Evolutionary conservation across 2,113 vertebrate species (phyloP).

Genomic region (Carassius carassius): DNA sequence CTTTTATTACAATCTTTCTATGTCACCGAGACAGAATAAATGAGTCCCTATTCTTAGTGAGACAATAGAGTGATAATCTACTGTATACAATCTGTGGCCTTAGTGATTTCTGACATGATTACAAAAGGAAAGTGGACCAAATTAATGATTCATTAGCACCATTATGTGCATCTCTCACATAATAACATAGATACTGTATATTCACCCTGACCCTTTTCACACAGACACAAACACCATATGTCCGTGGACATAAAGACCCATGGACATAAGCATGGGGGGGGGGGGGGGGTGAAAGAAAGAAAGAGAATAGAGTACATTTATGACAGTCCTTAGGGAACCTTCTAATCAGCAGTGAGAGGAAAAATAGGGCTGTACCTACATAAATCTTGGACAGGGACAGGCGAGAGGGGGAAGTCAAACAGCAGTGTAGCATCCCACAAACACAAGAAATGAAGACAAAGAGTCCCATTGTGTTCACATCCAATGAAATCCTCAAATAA

Average conservation of each 20-base stretch:
- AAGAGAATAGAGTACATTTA: constrained; percentile 50
- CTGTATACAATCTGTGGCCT: constrained; percentile 36
- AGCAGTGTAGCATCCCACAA: constrained; percentile 22
- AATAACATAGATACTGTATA: constrained; percentile 21
- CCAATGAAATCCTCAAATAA: constrained; percentile 24
- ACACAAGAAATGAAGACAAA: constrained; percentile 28
- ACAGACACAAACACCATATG: constrained; percentile 22
- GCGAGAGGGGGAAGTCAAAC: constrained; percentile 1
- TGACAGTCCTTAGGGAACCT: constrained; percentile 38
- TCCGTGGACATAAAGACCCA: not conserved
- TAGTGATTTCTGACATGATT: constrained; percentile 23
- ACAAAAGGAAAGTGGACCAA: constrained; percentile 24
- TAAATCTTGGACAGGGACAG: constrained; percentile 38
- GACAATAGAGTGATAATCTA: constrained; percentile 26
- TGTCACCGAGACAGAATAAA: constrained; percentile 17
- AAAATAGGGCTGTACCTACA: constrained; percentile 32
- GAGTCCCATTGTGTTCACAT: constrained; percentile 20
- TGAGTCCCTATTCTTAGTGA: not conserved
- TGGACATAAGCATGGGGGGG: constrained; percentile 26
- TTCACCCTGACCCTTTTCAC: not conserved
- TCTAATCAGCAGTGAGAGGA: constrained; percentile 45
- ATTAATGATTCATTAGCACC: constrained; percentile 43
- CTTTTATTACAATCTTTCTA: constrained; percentile 13
- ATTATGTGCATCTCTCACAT: constrained; percentile 27
- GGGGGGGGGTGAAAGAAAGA: not conserved